Evolutionary conservation across 1,140 invertebrate species (phyloP).

Genomic region (Heliothis virescens): DNA sequence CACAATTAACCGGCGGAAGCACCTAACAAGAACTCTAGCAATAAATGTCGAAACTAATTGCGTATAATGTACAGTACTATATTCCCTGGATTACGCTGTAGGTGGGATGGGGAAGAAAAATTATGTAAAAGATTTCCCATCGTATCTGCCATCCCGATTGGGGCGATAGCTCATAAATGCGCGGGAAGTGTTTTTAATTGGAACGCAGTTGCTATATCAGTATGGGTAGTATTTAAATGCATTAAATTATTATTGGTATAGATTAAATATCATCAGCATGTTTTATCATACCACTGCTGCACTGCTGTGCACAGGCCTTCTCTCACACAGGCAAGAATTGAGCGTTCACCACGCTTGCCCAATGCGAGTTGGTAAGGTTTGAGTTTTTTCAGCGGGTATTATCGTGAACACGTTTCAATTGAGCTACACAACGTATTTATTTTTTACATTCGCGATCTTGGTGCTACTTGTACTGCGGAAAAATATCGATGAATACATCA

Average conservation of each 20-base stretch:
- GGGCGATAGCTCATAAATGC: neutral
- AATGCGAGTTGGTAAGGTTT: too few relatives aligned
- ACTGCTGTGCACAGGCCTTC: too few relatives aligned
- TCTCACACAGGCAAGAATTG: too few relatives aligned
- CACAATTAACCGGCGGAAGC: conserved; percentile 34
- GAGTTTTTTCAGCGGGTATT: too few relatives aligned
- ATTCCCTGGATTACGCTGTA: conserved; percentile 15
- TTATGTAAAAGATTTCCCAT: neutral
- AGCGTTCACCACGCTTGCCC: too few relatives aligned
- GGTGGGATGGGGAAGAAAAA: neutral
- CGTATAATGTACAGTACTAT: conserved; percentile 7
- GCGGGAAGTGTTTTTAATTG: neutral
- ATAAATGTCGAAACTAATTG: conserved; percentile 27
- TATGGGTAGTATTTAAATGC: too few relatives aligned
- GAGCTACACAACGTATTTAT: too few relatives aligned
- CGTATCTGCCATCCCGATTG: neutral
- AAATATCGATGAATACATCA: neutral
- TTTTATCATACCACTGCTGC: too few relatives aligned
- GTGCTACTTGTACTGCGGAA: neutral
- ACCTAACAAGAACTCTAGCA: conserved; percentile 21
- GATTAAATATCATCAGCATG: too few relatives aligned
- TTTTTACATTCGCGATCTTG: too few relatives aligned
- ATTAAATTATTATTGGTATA: too few relatives aligned
- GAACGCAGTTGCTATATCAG: too few relatives aligned
- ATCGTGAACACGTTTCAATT: neutral